A percentile compares a stretch with the other conserved stretches of the same genome.
phyloP scores from a whole-genome alignment of 2,113 vertebrate genomes.

The Cyphomyrus plagiostoma region DNA sequence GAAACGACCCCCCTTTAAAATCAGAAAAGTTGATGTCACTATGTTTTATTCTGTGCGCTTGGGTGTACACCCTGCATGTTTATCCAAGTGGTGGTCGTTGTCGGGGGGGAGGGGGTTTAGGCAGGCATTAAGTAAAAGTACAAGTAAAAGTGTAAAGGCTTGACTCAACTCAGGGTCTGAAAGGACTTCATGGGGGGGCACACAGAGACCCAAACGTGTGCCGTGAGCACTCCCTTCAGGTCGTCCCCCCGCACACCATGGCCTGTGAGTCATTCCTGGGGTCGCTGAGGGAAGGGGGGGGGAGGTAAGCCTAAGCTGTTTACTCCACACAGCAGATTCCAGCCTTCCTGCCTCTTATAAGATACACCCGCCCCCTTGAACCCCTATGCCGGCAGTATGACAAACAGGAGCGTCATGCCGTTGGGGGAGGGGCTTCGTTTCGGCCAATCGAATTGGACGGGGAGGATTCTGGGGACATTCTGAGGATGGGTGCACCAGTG shows the following conservation, averaged over 20 bases:
- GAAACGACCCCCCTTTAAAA: background rate
- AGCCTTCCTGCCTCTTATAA: background rate
- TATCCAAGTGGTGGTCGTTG: background rate
- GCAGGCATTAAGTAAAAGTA: background rate
- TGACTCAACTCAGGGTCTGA: conserved; percentile 31
- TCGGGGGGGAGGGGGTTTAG: background rate
- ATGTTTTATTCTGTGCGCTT: background rate
- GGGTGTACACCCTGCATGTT: background rate
- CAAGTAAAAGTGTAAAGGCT: background rate
- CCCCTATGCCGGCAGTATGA: background rate
- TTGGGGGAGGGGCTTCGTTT: background rate
- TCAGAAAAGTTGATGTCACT: background rate
- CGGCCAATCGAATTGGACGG: background rate
- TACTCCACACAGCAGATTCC: background rate
- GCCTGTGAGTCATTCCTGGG: conserved; percentile 37
- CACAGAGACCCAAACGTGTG: conserved; percentile 50
- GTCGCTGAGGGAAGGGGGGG: background rate
- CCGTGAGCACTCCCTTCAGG: conserved; percentile 51
- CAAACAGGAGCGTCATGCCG: background rate
- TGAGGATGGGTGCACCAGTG: background rate
- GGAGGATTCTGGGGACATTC: background rate
- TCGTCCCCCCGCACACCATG: conserved; percentile 46
- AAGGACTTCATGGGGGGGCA: conserved; percentile 28
- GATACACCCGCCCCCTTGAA: background rate
- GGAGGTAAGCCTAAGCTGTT: background rate